Evolutionary conservation across 2,797 vertebrate species (phyloP).

Genomic region (Brachyalestes nurse): DNA sequence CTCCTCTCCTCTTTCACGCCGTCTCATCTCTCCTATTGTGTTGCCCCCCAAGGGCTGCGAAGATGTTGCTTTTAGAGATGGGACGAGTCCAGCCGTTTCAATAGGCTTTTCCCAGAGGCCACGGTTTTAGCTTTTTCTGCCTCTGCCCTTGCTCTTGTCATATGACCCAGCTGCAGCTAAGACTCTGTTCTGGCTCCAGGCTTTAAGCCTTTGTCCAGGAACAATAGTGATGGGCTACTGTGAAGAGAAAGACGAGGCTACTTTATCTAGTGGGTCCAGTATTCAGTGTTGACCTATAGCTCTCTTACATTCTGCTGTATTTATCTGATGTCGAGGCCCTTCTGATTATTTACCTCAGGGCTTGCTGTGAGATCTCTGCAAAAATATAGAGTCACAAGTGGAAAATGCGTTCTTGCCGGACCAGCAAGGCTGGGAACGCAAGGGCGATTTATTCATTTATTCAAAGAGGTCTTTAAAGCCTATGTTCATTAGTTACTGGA

Average conservation of each 20-base stretch:
- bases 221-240: slow-evolving; percentile 30
- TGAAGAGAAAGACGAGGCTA: slow-evolving; percentile 13
- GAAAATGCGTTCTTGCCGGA: slow-evolving; percentile 49
- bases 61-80: slow-evolving; percentile 45
- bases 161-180: slow-evolving; percentile 22
- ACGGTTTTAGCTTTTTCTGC: slow-evolving; percentile 33
- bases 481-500: slow-evolving; percentile 78
- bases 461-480: slow-evolving; percentile 69
- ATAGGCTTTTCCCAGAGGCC: slow-evolving; percentile 47
- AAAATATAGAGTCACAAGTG: slow-evolving; percentile 12
- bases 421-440: slow-evolving; percentile 54
- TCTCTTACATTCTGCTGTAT: slow-evolving; percentile 7
- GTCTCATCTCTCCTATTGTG: slow-evolving; percentile 57
- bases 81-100: slow-evolving; percentile 44
- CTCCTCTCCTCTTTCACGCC: slow-evolving; percentile 41
- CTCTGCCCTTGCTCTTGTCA: slow-evolving; percentile 39
- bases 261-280: slow-evolving; percentile 24
- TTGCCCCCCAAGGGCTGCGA: slow-evolving; percentile 28
- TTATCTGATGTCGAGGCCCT: slow-evolving; percentile 2
- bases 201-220: slow-evolving; percentile 36
- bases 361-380: background rate
- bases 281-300: slow-evolving; percentile 31
- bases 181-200: slow-evolving; percentile 10
- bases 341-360: background rate
- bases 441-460: slow-evolving; percentile 72